phyloP scores from a whole-genome alignment of 1,140 invertebrate species.

The Oedothorax gibbosus region DNA sequence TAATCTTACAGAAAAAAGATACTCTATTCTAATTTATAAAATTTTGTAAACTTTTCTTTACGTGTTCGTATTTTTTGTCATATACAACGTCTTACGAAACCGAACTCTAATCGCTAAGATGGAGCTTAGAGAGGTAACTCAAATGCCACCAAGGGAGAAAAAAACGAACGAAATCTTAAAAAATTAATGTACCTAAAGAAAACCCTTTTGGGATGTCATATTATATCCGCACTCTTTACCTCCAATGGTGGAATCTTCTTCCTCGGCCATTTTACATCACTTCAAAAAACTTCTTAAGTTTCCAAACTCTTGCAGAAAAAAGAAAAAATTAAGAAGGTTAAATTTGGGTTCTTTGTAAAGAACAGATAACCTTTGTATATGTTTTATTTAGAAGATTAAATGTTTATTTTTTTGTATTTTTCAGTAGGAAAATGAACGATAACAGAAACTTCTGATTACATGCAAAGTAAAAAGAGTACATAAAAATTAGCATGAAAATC shows the following conservation, averaged over 20 bases:
- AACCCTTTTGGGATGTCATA: slow-evolving; percentile 45
- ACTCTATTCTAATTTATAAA: too few species aligned
- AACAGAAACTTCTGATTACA: too few species aligned
- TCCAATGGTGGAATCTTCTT: slow-evolving; percentile 26
- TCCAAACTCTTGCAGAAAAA: slow-evolving; percentile 40
- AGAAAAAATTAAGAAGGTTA: neutral
- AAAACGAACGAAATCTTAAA: neutral
- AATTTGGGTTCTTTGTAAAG: neutral
- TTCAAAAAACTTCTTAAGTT: slow-evolving; percentile 60
- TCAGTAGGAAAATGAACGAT: too few species aligned
- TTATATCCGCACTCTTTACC: slow-evolving; percentile 49
- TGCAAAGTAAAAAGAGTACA: too few species aligned
- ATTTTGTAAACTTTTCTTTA: too few species aligned
- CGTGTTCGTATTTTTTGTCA: neutral
- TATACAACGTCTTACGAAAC: neutral
- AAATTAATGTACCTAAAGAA: slow-evolving; percentile 54
- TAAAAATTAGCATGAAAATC: too few species aligned
- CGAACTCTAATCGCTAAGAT: slow-evolving; percentile 29
- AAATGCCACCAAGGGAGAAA: neutral
- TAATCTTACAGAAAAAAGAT: too few species aligned
- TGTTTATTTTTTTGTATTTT: too few species aligned
- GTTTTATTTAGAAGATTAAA: too few species aligned
- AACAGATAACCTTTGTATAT: too few species aligned
- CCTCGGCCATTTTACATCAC: slow-evolving; percentile 55
- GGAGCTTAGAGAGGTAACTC: neutral